Base-by-base conservation (phyloP, 1,140 invertebrate species). In the Cephus cinctus region DNA sequence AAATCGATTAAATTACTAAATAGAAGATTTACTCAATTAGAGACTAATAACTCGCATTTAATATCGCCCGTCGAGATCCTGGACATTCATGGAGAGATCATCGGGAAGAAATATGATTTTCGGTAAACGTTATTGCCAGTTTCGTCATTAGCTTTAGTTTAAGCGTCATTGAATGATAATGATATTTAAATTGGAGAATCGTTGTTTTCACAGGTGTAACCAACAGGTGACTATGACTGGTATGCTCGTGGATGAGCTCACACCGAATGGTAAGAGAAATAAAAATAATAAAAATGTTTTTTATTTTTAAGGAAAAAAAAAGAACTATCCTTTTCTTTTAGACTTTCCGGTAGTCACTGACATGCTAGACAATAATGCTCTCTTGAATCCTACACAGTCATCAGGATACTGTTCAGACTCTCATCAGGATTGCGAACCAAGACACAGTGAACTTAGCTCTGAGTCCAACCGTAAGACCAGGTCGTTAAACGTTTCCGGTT, bases 71-170 rank as follows among this genome's bases (percentile, higher is more conserved):
- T 66, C 43, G 48, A 69, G 5, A 47, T 71, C 11, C 51, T 61
- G 4, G 69, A 73, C 52, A 39, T 62, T 20, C 41, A 67, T 15
- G 66, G 63, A 15, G 71, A 74, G 53, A 14, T 56, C 1, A 65
- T 73, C 25, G 72, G 72, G 2, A 75, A 69, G 32, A 76, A 74
- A 62, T 76, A 75, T 47, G 59, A 70, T 32, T 74, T 69, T 40
- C 52, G 69, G 61, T 76, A 61, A 53, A 30, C 27, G 12, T 30
- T 12, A 12, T 9, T n/a, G 27, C 27, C 27, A 30, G 12, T 30
- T n/a, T n/a, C n/a, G n/a, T n/a, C n/a, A n/a, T n/a, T n/a, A 30
- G 12, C 9, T 12, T 1, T 30, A 8, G 27, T 9, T 8, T 36
- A 36, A 36, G 11, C 14, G 19, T 36, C 19, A 8, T 36, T n/a